Conservation (phyloP, 2,113 vertebrate genomes). For the human (Homo sapiens) region GRCh38 chr7:11058001-11058500, state of each 20-base stretch:
- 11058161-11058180: background rate
- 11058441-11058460: constrained; percentile 1
- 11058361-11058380: background rate
- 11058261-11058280: background rate
- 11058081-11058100: background rate
- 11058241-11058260: background rate
- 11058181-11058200: background rate
- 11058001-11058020: background rate
- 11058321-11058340: background rate
- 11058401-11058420: background rate
- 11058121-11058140: background rate
- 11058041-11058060: background rate
- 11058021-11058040: background rate
- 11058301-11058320: background rate
- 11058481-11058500: background rate
- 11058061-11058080: constrained; percentile 16
- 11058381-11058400: background rate
- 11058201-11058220: constrained; percentile 7
- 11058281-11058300: background rate
- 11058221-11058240: background rate
- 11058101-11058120: background rate
- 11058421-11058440: background rate
- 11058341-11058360: background rate
- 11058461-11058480: background rate
- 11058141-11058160: background rate